Evolutionary conservation across 2,797 vertebrate species (phyloP).

Genomic region (Lateolabrax maculatus): DNA sequence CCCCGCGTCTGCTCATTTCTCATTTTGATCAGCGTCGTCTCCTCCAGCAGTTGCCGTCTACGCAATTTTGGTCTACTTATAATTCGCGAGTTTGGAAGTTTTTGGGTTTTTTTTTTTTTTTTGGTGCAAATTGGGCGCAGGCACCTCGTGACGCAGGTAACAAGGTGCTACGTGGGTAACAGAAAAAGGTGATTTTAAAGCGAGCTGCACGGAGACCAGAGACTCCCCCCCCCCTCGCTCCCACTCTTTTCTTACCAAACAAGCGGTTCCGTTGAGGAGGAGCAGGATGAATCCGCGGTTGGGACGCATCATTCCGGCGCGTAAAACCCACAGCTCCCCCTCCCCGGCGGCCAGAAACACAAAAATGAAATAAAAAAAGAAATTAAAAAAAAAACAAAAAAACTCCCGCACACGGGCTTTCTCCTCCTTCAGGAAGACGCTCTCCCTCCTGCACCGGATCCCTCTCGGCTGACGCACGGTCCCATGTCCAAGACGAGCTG

Average conservation of each 20-base stretch:
- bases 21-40: background rate
- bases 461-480: conserved; percentile 76
- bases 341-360: conserved; percentile 42
- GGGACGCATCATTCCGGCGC: conserved; percentile 86
- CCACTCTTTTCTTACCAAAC: conserved; percentile 84
- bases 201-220: conserved; percentile 13
- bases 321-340: conserved; percentile 70
- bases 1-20: background rate
- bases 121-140: background rate
- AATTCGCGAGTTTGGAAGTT: conserved; percentile 48
- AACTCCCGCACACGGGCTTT: conserved; percentile 66
- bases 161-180: background rate
- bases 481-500: conserved; percentile 82
- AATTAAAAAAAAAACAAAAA: conserved; percentile 24
- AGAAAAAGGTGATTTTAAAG: background rate
- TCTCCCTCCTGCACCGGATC: conserved; percentile 78
- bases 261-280: conserved; percentile 88
- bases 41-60: background rate
- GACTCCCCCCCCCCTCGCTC: too few species aligned
- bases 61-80: background rate
- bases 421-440: conserved; percentile 79
- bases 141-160: conserved; percentile 23
- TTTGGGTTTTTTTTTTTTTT: too few species aligned
- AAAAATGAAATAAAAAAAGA: too few species aligned
- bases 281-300: conserved; percentile 87